Evolutionary conservation across 2,888 invertebrate species (phyloP).

Genomic region (Lacanobia oleracea): DNA sequence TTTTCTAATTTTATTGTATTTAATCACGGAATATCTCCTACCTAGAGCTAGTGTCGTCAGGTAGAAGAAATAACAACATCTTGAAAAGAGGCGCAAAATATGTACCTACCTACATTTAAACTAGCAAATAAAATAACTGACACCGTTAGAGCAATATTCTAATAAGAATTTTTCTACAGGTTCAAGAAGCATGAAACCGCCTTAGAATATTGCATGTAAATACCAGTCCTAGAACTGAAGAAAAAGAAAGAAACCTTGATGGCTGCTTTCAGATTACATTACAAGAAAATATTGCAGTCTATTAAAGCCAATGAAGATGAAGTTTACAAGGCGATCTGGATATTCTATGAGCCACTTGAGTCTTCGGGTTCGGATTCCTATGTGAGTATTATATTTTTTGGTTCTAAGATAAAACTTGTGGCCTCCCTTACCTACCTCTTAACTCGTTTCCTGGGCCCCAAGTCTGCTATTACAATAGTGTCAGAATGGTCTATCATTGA

Average conservation of each 20-base stretch:
- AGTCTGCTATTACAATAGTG: no score
- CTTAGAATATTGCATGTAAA: slow-evolving; percentile 44
- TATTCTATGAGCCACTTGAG: slow-evolving; percentile 50
- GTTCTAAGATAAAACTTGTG: not conserved
- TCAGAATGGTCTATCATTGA: no score
- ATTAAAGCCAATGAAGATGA: slow-evolving; percentile 39
- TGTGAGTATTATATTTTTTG: slow-evolving; percentile 22
- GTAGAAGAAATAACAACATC: not conserved
- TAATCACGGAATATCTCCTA: no score
- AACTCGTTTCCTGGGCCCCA: not conserved
- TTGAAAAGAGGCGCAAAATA: not conserved
- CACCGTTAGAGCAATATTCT: not conserved
- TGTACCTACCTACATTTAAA: no score
- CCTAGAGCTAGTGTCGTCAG: not conserved
- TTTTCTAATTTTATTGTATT: not conserved
- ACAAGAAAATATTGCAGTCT: slow-evolving; percentile 49
- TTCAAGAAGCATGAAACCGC: slow-evolving; percentile 55
- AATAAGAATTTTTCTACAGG: slow-evolving; percentile 21
- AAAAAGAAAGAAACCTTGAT: slow-evolving; percentile 58
- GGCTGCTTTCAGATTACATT: slow-evolving; percentile 51
- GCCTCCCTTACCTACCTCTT: no score
- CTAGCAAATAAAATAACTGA: not conserved
- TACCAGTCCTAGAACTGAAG: slow-evolving; percentile 52
- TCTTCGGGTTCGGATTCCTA: slow-evolving; percentile 28
- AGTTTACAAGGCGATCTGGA: slow-evolving; percentile 53